Conservation (phyloP, 2,797 vertebrate genomes). For the Eulemur albifrons region DNA sequence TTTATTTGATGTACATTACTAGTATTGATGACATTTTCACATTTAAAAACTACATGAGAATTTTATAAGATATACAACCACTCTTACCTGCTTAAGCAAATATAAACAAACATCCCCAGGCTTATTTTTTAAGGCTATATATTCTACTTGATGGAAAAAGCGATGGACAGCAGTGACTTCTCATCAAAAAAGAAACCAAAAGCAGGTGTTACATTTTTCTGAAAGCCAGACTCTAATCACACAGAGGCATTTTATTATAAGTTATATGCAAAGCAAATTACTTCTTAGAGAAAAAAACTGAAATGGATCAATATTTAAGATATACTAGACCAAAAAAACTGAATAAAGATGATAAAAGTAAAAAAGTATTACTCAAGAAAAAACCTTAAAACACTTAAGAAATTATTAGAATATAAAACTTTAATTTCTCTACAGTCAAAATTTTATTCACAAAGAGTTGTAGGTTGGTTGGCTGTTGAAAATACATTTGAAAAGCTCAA, state of each 20-base stretch:
- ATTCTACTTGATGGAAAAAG: conserved; percentile 14
- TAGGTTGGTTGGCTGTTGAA: neutral
- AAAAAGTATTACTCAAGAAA: conserved; percentile 5
- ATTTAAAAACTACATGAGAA: conserved; percentile 28
- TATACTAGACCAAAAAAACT: neutral
- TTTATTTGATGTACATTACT: conserved; percentile 24
- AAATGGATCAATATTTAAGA: conserved; percentile 37
- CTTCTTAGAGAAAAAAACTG: conserved; percentile 25
- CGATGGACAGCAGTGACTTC: neutral
- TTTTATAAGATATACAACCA: conserved; percentile 25
- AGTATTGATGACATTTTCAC: conserved; percentile 48
- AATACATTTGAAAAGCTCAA: conserved; percentile 37
- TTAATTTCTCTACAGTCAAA: conserved; percentile 46
- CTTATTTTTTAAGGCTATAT: neutral
- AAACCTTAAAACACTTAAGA: neutral
- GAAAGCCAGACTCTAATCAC: conserved; percentile 43
- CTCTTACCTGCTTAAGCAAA: conserved; percentile 40
- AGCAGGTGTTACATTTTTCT: neutral
- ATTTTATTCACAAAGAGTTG: conserved; percentile 51
- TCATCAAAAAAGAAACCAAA: conserved; percentile 2
- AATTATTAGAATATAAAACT: conserved; percentile 45
- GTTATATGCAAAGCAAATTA: conserved; percentile 45
- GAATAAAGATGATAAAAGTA: conserved; percentile 35
- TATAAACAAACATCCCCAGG: neutral
- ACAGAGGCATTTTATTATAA: conserved; percentile 28